Evolutionary conservation across 2,888 invertebrate species (phyloP).

Genomic region (Hoplodrina ambigua): DNA sequence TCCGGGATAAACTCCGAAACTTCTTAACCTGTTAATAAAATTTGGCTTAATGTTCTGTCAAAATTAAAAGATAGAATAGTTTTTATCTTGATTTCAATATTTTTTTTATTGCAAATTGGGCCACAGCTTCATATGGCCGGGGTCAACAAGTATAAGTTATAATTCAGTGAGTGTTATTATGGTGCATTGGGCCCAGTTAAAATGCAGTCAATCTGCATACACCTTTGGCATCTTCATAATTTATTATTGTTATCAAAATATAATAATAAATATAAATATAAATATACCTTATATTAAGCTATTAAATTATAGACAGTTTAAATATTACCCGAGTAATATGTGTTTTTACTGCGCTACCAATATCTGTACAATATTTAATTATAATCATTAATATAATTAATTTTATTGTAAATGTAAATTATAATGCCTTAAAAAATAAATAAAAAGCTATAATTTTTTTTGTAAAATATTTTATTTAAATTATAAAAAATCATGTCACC

Average conservation of each 20-base stretch:
- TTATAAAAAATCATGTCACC: constrained; percentile 66
- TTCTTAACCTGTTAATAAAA: too few species aligned
- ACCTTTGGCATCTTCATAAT: not conserved
- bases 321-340: constrained; percentile 9
- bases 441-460: constrained; percentile 18
- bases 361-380: constrained; percentile 39
- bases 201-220: not conserved
- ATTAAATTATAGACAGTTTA: constrained; percentile 14
- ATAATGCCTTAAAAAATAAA: constrained; percentile 9
- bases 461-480: constrained; percentile 58
- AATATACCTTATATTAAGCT: not conserved
- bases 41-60: too few species aligned
- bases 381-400: constrained; percentile 14
- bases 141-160: too few species aligned
- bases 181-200: not conserved
- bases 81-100: too few species aligned
- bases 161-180: too few species aligned
- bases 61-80: too few species aligned
- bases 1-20: too few species aligned
- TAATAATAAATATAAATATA: too few species aligned
- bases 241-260: not conserved
- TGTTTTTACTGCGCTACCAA: constrained; percentile 37
- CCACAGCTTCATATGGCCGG: too few species aligned
- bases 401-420: constrained; percentile 36
- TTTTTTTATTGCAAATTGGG: too few species aligned